Percentiles rank a stretch among this genome's conserved stretches.
phyloP scores from a whole-genome alignment of 2,113 vertebrate species.

The Litocranius walleri region DNA sequence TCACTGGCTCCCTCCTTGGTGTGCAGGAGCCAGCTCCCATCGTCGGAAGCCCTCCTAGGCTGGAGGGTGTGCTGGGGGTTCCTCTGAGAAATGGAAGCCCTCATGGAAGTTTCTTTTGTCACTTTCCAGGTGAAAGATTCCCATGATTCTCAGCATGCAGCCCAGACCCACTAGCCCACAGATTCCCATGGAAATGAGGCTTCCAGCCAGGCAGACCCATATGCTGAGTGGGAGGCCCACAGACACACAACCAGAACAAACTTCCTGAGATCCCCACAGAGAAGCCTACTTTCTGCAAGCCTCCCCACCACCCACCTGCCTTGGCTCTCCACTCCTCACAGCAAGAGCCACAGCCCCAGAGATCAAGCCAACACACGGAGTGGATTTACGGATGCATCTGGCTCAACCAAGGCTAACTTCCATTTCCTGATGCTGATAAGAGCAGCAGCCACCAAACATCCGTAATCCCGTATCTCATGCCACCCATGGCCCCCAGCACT shows the following conservation, averaged over 20 bases:
- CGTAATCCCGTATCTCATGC: not conserved
- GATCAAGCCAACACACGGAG: not conserved
- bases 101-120: not conserved
- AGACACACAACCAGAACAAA: not conserved
- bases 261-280: conserved; percentile 24
- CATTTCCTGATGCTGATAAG: not conserved
- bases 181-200: conserved; percentile 43
- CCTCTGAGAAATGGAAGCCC: not conserved
- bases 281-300: not conserved
- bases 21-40: rapidly evolving
- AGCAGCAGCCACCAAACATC: not conserved
- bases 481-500: not conserved
- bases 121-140: not conserved
- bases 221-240: conserved; percentile 38
- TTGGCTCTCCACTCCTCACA: not conserved
- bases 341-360: not conserved
- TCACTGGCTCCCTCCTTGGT: not conserved
- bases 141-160: not conserved
- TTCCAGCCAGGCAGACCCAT: conserved; percentile 11
- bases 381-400: not conserved
- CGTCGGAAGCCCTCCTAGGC: not conserved
- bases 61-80: not conserved
- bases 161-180: not conserved
- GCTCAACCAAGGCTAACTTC: not conserved
- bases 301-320: not conserved